Conservation (phyloP, 2,113 vertebrate genomes). For the Canis aureus region DNA sequence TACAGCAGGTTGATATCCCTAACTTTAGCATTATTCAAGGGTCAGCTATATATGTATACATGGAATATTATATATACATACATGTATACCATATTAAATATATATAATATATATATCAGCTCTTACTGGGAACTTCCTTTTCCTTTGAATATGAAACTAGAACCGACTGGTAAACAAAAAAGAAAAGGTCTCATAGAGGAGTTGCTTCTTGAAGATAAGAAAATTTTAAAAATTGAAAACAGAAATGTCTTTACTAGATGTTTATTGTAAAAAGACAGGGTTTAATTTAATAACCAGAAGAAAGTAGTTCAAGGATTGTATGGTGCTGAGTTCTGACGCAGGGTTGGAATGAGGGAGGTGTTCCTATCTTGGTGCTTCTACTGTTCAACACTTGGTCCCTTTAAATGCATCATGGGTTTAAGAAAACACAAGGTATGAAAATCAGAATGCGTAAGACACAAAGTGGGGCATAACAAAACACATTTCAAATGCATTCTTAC, state of each 20-base stretch:
- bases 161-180: not conserved
- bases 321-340: not conserved
- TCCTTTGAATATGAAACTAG: not conserved
- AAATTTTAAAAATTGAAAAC: not conserved
- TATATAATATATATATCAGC: no score
- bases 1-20: not conserved
- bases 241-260: not conserved
- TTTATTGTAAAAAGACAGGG: not conserved
- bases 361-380: not conserved
- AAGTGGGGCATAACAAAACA: not conserved
- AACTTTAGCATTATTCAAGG: not conserved
- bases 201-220: slow-evolving; percentile 20
- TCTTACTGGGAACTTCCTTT: not conserved
- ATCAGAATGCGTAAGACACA: not conserved
- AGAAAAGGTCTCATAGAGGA: not conserved
- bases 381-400: not conserved
- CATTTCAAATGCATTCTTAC: slow-evolving; percentile 22
- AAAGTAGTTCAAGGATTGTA: not conserved
- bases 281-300: not conserved
- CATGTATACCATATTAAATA: no score
- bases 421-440: slow-evolving; percentile 25
- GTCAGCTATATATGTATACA: not conserved
- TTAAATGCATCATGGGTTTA: not conserved
- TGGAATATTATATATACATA: no score
- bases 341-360: not conserved